Base-by-base conservation (phyloP, 2,888 invertebrate species). In the Salpingus planirostris region DNA sequence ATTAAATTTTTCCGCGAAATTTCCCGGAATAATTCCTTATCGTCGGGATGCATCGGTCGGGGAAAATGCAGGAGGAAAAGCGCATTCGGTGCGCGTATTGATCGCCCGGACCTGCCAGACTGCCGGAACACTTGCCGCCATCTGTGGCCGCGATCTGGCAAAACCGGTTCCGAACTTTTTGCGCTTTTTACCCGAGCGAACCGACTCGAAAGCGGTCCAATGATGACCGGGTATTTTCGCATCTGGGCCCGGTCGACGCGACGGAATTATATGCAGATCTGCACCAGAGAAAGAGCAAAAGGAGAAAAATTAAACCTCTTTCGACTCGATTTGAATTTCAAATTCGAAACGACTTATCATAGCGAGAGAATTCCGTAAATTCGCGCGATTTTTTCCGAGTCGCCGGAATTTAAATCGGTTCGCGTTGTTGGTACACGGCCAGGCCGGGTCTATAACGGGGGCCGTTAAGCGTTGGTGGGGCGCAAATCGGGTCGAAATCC, bases 91-190 rank as follows among this genome's bases (percentile, higher is more conserved):
- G n/a, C n/a, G n/a, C n/a, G n/a, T 51, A 51, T 51, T 45, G 51
- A 51, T 51, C 48, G 32, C 13, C 18, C 21, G 12, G 18, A 29
- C 22, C 30, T 42, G 13, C 29, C 32, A 35, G n/a, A 23, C 30
- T 13, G 21, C 14, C 40, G 29, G 44, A 42, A 50, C 48, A 12
- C 36, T 39, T 43, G 36, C 42, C 42, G 52, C 52, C 52, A 52
- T 52, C 52, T 52, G 37, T 49, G 34, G 45, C 25, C 38, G 33
- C 21, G 29, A 42, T 27, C 34, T 18, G 11, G 42, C 29, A 44
- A 39, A 45, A 38, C 44, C 14, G 14, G 37, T 37, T 34, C n/a
- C 10, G 12, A 13, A 14, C 15, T 34, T 31, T 33, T 30, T 29
- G 18, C 18, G 18, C 8, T 18, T 18, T 18, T 18, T 18, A 18